Evolutionary conservation across 2,113 vertebrate genomes (phyloP), one percentile per base, ranked within the genome.

Genomic region (Delphinus delphis): DNA sequence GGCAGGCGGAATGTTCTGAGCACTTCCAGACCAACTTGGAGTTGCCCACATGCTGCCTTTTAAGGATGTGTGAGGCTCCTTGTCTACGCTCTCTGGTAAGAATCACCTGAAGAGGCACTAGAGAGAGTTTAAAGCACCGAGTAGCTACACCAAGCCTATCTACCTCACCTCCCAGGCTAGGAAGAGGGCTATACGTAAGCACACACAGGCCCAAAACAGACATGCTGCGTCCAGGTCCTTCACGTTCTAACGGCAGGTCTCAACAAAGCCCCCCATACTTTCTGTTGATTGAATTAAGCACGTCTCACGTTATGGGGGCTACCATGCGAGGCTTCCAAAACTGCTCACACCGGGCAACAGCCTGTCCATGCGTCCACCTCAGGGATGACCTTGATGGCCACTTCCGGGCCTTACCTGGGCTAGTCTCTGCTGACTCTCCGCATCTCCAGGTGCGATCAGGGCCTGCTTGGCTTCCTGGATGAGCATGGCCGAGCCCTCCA

Each of bases 401-500:
- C 2, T 5, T 41, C 79, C 5, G 5, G 41, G 68, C 55, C 98
- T 98, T 95, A 99, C 99, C 99, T 99, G 99, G 28, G 99, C 99
- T 85, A 99, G 98, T 88, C 99, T 99, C 98, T 99, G 99, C 97
- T 99, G 99, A 94, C 99, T 99, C 98, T 99, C 99, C 0, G 99
- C 99, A 67, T 99, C 99, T 31, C 99, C 99, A 0, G 99, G 99
- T 33, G 99, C 99, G 70, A 99, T 99, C 97, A 99, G 98, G 31
- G 99, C 99, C 98, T 99, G 99, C 97, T 99, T 99, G 17, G 99
- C 99, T 98, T 99, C 99, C 8, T 99, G 99, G 96, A 99, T 99
- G 87, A 99, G 99, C 99, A 99, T 99, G 47, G 99, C 99, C 0
- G 99, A 99, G 88, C 99, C 99, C 95, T 99, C 99, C 99, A 99